These are phyloP conservation scores for Arion vulgaris DNA, from an alignment of 1,140 invertebrate species.

Conservation along the genomic window DNA sequence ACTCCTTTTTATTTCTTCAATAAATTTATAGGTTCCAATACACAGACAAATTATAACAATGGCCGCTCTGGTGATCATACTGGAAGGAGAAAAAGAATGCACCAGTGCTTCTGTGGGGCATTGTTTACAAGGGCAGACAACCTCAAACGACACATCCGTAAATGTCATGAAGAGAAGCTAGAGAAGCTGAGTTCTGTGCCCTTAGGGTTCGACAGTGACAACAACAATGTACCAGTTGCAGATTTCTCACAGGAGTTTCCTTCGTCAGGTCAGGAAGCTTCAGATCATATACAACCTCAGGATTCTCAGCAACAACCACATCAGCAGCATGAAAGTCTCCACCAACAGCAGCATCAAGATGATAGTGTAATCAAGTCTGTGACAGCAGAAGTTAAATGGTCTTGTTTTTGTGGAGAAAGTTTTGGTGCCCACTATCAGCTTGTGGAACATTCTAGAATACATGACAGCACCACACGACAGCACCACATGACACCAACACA, in stretches of 20 bases:
- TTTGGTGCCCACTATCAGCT: slow-evolving; percentile 32
- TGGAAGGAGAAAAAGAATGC: slow-evolving; percentile 6
- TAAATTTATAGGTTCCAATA: not conserved
- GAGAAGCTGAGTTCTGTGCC: slow-evolving; percentile 20
- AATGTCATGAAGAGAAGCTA: slow-evolving; percentile 38
- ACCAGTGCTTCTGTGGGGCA: slow-evolving; percentile 39
- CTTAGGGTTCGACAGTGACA: slow-evolving; percentile 20
- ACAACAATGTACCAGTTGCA: not conserved
- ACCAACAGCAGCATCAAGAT: not conserved
- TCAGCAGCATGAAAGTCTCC: not conserved
- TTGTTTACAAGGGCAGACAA: slow-evolving; percentile 40
- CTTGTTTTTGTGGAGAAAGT: slow-evolving; percentile 39
- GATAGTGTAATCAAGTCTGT: not conserved
- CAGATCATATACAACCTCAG: not conserved
- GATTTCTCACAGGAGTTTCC: slow-evolving; percentile 5
- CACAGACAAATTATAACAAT: not conserved
- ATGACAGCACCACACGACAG: slow-evolving; percentile 14
- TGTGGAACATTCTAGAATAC: slow-evolving; percentile 23
- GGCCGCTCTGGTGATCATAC: not conserved
- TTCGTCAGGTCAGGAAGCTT: not conserved
- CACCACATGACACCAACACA: slow-evolving; percentile 25
- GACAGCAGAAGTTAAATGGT: not conserved
- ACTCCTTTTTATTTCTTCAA: too few species aligned
- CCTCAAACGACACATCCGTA: slow-evolving; percentile 34
- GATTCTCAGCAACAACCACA: not conserved